These are phyloP conservation scores for Chloroceryle inda DNA, from an alignment of 2,797 vertebrate genomes.

Conservation along the genomic window DNA sequence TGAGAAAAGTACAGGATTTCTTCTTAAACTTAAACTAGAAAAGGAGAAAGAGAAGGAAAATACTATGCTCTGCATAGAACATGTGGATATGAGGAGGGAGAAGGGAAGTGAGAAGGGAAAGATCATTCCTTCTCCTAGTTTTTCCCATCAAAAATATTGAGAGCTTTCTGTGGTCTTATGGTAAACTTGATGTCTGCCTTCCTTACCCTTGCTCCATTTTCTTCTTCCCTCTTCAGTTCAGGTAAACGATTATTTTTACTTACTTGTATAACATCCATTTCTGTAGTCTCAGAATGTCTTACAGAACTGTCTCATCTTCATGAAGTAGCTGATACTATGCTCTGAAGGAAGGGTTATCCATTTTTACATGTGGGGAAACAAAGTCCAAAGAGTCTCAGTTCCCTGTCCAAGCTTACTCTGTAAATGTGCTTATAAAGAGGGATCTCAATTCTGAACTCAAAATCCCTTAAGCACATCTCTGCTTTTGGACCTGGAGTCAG, in stretches of 20 bases:
- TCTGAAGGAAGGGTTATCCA: background rate
- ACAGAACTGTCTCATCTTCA: background rate
- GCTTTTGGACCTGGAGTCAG: background rate
- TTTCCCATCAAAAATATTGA: rapidly evolving
- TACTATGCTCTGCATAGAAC: background rate
- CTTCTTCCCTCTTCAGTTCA: background rate
- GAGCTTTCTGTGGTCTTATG: background rate
- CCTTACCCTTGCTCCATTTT: background rate
- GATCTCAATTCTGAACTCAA: background rate
- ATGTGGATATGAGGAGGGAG: background rate
- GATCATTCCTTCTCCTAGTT: background rate
- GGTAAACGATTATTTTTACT: background rate
- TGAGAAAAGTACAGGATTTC: background rate
- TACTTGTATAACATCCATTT: background rate
- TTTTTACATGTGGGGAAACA: background rate
- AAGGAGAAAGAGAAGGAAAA: background rate
- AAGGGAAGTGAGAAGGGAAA: background rate
- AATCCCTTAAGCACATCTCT: background rate
- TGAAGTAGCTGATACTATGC: background rate
- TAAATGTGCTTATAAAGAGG: background rate
- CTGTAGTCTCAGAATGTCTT: background rate
- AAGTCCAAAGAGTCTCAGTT: background rate
- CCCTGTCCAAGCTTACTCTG: background rate
- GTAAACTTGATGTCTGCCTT: background rate
- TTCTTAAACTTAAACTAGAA: background rate